Conservation (phyloP, 2,888 invertebrate genomes). For the Leucophora obtusa region DNA sequence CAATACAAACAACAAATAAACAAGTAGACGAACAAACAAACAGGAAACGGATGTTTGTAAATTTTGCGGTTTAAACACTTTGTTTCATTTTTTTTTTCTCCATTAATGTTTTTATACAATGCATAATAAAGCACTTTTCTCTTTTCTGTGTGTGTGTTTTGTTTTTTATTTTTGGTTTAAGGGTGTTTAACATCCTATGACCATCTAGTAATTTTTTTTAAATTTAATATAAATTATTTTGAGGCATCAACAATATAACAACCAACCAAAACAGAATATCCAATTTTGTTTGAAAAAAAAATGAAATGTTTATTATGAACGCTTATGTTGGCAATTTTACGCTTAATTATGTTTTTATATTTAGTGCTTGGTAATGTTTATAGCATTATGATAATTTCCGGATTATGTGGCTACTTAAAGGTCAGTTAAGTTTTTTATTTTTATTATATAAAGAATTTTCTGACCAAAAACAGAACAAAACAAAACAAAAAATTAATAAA, state of each 20-base stretch:
- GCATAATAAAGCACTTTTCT: slow-evolving; percentile 30
- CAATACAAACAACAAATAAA: slow-evolving; percentile 33
- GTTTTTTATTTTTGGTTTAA: neutral
- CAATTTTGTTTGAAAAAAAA: slow-evolving; percentile 17
- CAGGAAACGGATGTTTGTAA: slow-evolving; percentile 63
- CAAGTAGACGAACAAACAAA: slow-evolving; percentile 35
- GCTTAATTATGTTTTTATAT: slow-evolving; percentile 56
- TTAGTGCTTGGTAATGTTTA: slow-evolving; percentile 29
- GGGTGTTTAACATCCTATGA: slow-evolving; percentile 21
- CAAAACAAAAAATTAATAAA: neutral
- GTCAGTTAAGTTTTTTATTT: slow-evolving; percentile 37
- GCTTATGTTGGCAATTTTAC: slow-evolving; percentile 60
- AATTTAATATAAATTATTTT: slow-evolving; percentile 27
- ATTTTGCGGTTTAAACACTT: slow-evolving; percentile 64
- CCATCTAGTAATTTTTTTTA: slow-evolving; percentile 2
- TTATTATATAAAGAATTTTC: neutral
- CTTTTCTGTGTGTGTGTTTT: neutral
- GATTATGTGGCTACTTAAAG: slow-evolving; percentile 56
- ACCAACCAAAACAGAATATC: neutral
- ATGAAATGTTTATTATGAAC: slow-evolving; percentile 38
- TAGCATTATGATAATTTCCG: slow-evolving; percentile 51
- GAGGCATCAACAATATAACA: neutral
- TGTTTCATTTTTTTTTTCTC: slow-evolving; percentile 25
- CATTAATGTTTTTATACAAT: slow-evolving; percentile 33
- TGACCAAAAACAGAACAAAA: too few relatives aligned